phyloP scores from a whole-genome alignment of 35 echinoderm and acorn worm species.

The Lytechinus pictus region DNA sequence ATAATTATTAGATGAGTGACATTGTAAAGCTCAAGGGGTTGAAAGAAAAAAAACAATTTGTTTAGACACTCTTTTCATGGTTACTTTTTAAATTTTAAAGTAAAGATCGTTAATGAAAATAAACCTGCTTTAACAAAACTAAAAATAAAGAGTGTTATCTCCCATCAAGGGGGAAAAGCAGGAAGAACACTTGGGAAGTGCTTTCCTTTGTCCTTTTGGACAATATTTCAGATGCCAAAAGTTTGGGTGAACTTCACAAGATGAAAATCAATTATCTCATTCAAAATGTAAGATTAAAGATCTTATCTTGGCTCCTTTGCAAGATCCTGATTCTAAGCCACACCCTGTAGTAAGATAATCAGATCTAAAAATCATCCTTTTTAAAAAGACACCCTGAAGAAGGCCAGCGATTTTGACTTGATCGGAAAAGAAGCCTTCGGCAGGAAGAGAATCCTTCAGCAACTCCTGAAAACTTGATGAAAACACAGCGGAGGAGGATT shows the following conservation, averaged over 20 bases:
- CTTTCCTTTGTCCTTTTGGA: background rate
- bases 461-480: background rate
- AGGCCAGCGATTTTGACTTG: background rate
- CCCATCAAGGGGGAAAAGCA: background rate
- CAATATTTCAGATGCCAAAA: background rate
- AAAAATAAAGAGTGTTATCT: no score
- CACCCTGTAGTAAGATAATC: background rate
- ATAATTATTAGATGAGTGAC: no score
- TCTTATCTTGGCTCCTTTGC: conserved; percentile 7
- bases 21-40: no score
- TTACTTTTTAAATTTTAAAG: no score
- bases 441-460: background rate
- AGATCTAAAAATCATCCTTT: background rate
- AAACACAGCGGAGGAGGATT: background rate
- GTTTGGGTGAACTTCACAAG: background rate
- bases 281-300: background rate
- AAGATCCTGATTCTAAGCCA: background rate
- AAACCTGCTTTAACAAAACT: no score
- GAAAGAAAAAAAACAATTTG: no score
- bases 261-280: background rate
- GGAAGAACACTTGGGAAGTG: background rate
- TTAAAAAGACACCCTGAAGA: background rate
- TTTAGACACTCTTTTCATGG: no score
- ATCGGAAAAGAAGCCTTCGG: no score
- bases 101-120: no score